phyloP scores from a whole-genome alignment of 2,797 vertebrate species.

The Leptatherina wallacei region DNA sequence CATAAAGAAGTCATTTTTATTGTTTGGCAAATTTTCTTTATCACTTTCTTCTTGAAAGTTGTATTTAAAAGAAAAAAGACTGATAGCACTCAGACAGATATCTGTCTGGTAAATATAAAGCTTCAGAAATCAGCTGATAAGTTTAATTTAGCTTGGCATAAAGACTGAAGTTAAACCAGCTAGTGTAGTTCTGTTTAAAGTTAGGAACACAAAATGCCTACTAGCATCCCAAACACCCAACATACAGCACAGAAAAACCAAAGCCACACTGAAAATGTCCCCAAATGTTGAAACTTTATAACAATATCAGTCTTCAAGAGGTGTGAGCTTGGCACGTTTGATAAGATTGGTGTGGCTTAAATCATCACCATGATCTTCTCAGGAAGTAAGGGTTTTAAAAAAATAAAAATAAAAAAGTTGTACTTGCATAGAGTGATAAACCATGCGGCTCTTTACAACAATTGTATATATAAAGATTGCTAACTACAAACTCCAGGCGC shows the following conservation, averaged over 20 bases:
- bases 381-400: slow-evolving; percentile 1
- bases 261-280: not conserved
- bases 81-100: too few relatives aligned
- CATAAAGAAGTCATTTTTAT: not conserved
- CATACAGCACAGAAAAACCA: not conserved
- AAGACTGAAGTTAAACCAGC: not conserved
- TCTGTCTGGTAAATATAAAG: slow-evolving; percentile 2
- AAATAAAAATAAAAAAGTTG: not conserved
- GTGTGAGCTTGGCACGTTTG: slow-evolving; percentile 7
- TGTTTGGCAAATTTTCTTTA: not conserved
- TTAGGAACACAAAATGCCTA: not conserved
- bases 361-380: slow-evolving; percentile 6
- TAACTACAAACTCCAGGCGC: not conserved
- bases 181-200: not conserved
- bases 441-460: not conserved
- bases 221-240: not conserved
- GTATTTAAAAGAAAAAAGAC: slow-evolving; percentile 4
- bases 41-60: not conserved
- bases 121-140: not conserved
- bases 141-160: slow-evolving; percentile 1
- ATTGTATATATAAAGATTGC: not conserved
- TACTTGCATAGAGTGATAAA: not conserved
- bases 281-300: not conserved
- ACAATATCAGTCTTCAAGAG: not conserved
- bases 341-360: not conserved